Base-by-base conservation (phyloP, 30 jellyfish, hydroid and myxozoan genomes). In the Hydractinia echinata region DNA sequence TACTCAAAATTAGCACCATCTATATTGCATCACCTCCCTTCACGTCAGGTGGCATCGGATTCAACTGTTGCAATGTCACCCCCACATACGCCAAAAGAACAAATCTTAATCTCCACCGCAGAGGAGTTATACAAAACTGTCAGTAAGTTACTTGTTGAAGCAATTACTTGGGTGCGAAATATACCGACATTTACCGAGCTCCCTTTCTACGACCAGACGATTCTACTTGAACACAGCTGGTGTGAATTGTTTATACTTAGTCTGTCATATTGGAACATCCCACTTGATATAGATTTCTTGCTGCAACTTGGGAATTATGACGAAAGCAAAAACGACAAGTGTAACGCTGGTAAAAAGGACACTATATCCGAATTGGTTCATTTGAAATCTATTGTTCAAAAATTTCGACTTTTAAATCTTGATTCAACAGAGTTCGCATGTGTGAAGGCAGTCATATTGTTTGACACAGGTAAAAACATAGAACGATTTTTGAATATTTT, bases 91-190 rank as follows among this genome's bases (percentile, higher is more conserved):
- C 76, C 76, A 3, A 20, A 20, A 10, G 16, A 73, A 73, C 15
- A 11, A 14, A 11, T 84, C 54, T 88, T 79, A 14, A 87, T 85
- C 48, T 72, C 81, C 67, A 52, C 96, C 13, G 86, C 96, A 8
- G 89, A 88, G 64, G 93, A 86, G 66, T 76, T 88, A 8, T 88
- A 88, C 55, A 89, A 88, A 67, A 78, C 83, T 21, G 81, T 90
- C 4, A 87, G 79, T 30, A 87, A 94, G 10, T 77, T 89, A 6
- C 72, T 89, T 7, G 86, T 79, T 58, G 67, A 85, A 20, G 81
- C 96, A 1, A 89, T 89, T 39, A 79, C 94, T 15, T 89, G 96
- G 96, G 96, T 94, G 19, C 83, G 96, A 10, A 89, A 89, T 76
- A 89, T 89, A 9, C 96, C 96, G 50, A 89, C 94, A 3, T 89